Evolutionary conservation across 2,888 invertebrate genomes (phyloP).

Genomic region (Xanthia icteritia): DNA sequence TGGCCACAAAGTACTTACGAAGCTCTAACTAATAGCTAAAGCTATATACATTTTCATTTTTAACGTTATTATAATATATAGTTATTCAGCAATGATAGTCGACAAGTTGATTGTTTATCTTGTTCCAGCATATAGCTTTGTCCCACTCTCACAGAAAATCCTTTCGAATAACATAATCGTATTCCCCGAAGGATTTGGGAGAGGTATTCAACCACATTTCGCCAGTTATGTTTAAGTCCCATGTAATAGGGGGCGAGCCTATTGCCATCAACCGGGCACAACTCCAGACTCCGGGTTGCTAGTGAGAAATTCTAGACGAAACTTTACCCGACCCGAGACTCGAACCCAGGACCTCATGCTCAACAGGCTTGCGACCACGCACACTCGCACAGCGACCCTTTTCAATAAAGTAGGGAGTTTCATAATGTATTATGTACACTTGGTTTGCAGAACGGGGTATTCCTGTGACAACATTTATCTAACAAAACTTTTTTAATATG

Average conservation of each 20-base stretch:
- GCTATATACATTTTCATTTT: not conserved
- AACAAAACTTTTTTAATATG: constrained; percentile 1
- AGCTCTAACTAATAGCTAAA: not conserved
- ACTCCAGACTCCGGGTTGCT: not conserved
- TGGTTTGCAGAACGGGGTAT: not conserved
- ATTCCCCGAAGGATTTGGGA: not conserved
- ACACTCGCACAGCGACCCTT: not conserved
- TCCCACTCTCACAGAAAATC: not conserved
- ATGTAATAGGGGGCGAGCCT: no score
- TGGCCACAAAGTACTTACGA: not conserved
- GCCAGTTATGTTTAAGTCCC: not conserved
- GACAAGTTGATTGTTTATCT: not conserved
- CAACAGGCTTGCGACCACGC: not conserved
- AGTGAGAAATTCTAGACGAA: not conserved
- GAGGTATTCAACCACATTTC: not conserved
- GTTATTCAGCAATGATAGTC: not conserved
- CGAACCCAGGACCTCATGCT: not conserved
- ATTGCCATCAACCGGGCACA: not conserved
- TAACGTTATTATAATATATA: no score
- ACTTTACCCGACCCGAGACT: not conserved
- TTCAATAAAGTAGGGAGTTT: not conserved
- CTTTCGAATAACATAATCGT: not conserved
- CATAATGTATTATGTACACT: not conserved
- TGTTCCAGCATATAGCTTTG: not conserved
- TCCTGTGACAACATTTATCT: constrained; percentile 20